These are phyloP conservation scores for Channa striata DNA, from an alignment of 2,797 vertebrate genomes.

Conservation along the genomic window DNA sequence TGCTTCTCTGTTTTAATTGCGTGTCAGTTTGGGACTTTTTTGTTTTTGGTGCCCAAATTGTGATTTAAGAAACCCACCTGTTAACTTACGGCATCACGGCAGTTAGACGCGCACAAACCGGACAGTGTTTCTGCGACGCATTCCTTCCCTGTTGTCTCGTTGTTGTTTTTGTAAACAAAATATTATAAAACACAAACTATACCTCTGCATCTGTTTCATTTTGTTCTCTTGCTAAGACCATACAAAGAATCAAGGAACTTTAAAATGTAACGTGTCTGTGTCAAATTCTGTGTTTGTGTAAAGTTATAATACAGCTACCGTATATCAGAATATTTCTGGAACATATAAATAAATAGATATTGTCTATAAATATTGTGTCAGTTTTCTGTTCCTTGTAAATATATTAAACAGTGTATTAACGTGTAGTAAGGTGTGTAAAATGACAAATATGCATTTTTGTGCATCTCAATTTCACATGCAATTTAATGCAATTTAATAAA, in stretches of 20 bases:
- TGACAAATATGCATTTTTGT: too few species aligned
- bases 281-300: conserved; percentile 56
- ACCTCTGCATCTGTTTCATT: neutral
- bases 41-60: neutral
- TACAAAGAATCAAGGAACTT: conserved; percentile 21
- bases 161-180: too few species aligned
- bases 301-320: conserved; percentile 39
- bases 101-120: neutral
- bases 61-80: too few species aligned
- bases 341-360: conserved; percentile 70
- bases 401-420: too few species aligned
- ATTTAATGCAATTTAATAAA: too few species aligned
- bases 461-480: too few species aligned
- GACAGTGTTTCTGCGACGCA: neutral
- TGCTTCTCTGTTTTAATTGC: conserved; percentile 22
- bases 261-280: conserved; percentile 56
- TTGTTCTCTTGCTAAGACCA: neutral
- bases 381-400: neutral
- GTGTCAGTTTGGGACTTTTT: conserved; percentile 2
- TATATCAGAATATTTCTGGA: conserved; percentile 63
- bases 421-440: too few species aligned
- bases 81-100: too few species aligned
- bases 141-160: too few species aligned
- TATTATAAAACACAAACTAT: neutral
- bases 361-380: conserved; percentile 34